Base-by-base conservation (phyloP, 2,113 vertebrate genomes). In the Tychaedon coryphoeus region DNA sequence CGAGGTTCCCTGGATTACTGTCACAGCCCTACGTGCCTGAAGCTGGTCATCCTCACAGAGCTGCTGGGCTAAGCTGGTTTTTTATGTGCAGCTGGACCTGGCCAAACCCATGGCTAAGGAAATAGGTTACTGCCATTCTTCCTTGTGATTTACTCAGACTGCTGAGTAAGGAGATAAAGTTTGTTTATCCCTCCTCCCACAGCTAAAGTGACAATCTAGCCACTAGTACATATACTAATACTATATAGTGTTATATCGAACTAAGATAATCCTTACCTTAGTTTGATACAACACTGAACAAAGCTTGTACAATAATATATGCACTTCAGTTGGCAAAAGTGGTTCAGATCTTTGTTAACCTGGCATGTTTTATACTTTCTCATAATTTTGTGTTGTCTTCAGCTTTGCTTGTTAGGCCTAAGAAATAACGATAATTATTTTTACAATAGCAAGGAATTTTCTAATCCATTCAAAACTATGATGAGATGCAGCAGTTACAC, bases 21-120 rank as follows among this genome's bases (percentile, higher is more conserved):
- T 57, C 8, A 2, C 22, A 67, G 3, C 25, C 43, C n/a, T 34
- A 2, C 0, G 0, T n/a, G 5, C 53, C 65, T 40, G 48, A n/a
- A 53, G 42, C 60, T 15, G 6, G 2, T 26, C 34, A 15, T 29
- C 26, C 62, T 64, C 57, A 26, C 62, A 24, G 43, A 45, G 19
- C 56, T 51, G 26, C 20, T 15, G 7, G 43, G 45, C 60, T 40
- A 25, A 69, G 45, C 57, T 85, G 77, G 29, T 1, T 8, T 45
- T 28, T 17, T 19, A 7, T 12, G 16, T 50, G 38, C 64, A 26
- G 31, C 40, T 61, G 61, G 28, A 25, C 24, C 58, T 80, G 47
- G 14, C 56, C 1, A 0, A 42, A 36, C 10, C n/a, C 34, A 23
- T 38, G 11, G 42, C 61, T 70, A 2, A 54, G 64, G 50, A 66